Conservation (phyloP, 2,888 invertebrate genomes). For the Dilophus febrilis region DNA sequence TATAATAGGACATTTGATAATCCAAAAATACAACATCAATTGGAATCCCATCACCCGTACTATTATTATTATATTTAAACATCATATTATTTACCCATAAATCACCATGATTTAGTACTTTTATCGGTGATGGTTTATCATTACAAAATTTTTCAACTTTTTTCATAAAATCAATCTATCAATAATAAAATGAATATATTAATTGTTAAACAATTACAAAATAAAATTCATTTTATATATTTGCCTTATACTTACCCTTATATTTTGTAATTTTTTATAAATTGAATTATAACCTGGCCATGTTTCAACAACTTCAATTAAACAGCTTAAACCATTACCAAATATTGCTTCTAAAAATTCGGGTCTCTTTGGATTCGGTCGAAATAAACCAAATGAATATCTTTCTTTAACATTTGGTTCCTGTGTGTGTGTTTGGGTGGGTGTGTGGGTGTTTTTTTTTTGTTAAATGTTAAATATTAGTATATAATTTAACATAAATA, state of each 20-base stretch:
- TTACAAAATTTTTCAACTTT: not conserved
- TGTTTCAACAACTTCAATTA: slow-evolving; percentile 26
- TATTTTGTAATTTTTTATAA: slow-evolving; percentile 25
- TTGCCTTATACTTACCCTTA: slow-evolving; percentile 9
- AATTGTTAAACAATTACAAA: too few relatives aligned
- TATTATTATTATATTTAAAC: slow-evolving; percentile 32
- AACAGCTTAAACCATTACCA: not conserved
- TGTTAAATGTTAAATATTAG: too few relatives aligned
- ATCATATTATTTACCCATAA: slow-evolving; percentile 36
- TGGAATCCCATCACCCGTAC: slow-evolving; percentile 20
- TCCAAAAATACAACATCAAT: slow-evolving; percentile 29
- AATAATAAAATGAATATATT: not conserved
- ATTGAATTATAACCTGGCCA: slow-evolving; percentile 31
- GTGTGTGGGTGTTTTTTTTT: too few relatives aligned
- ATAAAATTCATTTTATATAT: not conserved
- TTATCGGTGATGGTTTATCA: slow-evolving; percentile 13
- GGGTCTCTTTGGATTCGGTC: not conserved
- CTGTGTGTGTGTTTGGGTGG: too few relatives aligned
- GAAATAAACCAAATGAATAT: slow-evolving; percentile 1
- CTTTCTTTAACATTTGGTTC: not conserved
- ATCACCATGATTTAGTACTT: slow-evolving; percentile 36
- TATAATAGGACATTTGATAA: slow-evolving; percentile 26
- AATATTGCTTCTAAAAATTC: not conserved
- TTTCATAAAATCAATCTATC: not conserved
- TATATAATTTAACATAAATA: too few relatives aligned